Evolutionary conservation across 2,797 vertebrate species (phyloP), one percentile per base, ranked within the genome.

Genomic region (Lophius americanus): DNA sequence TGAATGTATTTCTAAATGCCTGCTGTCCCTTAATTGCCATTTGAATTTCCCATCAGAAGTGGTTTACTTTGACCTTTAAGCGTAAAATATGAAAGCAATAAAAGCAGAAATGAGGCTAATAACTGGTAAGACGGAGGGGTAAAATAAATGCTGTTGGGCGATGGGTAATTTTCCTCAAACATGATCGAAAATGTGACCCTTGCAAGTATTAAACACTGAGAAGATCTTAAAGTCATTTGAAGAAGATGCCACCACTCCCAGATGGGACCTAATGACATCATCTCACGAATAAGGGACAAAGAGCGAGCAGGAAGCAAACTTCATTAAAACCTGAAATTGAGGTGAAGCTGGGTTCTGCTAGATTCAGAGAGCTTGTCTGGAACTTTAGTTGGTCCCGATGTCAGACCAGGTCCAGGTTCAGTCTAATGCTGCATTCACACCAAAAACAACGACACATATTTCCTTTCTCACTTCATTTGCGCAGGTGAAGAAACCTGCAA

Each of bases 1-100:
- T 80, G 82, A 83, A 88, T 82, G 81, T 68, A 74, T 85, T 86
- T 86, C 82, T 75, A 84, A 89, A 82, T 41, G 52, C 78, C 81
- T 60, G 63, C 78, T 81, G 79, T 73, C 66, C 67, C 78, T 74
- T 88, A 88, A 90, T 89, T 82, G 79, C 71, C 70, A 75, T 76
- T 84, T 85, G 72, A 80, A 81, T 75, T 54, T 64, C 62, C 76
- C 68, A 75, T 69, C 55, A 71, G 63, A 67, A 61, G 54, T 79
- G 69, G 50, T 64, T 79, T 79, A 52, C 64, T 72, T 74, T 66
- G 63, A 81, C 76, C 83, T 83, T 85, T 84, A 73, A 73, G 62
- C 61, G 49, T 23, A 67, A 72, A 61, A 79, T 68, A 80, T 75
- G 75, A 84, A 80, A 43, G 56, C 51, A 67, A 70, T 78, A 68